phyloP scores from a whole-genome alignment of 2,888 invertebrate species.

The Malacosoma neustria region DNA sequence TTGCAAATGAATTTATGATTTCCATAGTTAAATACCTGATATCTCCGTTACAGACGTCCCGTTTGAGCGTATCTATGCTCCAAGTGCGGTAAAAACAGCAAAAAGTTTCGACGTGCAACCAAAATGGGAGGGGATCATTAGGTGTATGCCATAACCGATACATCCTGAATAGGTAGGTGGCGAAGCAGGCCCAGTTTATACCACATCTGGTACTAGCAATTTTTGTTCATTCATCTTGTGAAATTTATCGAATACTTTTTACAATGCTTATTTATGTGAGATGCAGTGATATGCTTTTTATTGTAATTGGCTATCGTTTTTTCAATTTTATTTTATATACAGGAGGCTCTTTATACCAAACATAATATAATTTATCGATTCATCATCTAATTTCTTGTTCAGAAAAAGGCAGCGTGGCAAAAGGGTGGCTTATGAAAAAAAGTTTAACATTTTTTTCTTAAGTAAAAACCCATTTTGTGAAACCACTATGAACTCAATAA shows the following conservation, averaged over 20 bases:
- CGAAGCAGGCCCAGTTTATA: constrained; percentile 49
- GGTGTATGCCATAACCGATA: constrained; percentile 64
- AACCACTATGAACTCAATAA: no score
- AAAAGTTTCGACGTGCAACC: constrained; percentile 57
- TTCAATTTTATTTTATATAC: no score
- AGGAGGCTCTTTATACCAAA: no score
- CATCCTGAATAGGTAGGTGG: constrained; percentile 70
- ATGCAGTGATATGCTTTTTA: background rate
- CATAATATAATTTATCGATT: no score
- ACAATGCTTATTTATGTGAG: background rate
- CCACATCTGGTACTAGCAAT: constrained; percentile 23
- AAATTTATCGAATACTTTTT: constrained; percentile 13
- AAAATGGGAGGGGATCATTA: constrained; percentile 65
- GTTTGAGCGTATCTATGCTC: constrained; percentile 44
- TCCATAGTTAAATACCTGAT: constrained; percentile 35
- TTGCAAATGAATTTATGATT: constrained; percentile 25
- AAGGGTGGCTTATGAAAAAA: no score
- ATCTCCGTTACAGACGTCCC: constrained; percentile 63
- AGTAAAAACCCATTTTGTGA: no score
- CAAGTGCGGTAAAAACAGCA: constrained; percentile 49
- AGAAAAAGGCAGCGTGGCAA: no score
- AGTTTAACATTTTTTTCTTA: no score
- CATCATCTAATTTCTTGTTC: no score
- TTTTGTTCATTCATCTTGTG: constrained; percentile 56
- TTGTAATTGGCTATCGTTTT: no score